Evolutionary conservation across 2,888 invertebrate genomes (phyloP), one percentile per base, ranked within the genome.

Genomic region (Andrena dorsata): DNA sequence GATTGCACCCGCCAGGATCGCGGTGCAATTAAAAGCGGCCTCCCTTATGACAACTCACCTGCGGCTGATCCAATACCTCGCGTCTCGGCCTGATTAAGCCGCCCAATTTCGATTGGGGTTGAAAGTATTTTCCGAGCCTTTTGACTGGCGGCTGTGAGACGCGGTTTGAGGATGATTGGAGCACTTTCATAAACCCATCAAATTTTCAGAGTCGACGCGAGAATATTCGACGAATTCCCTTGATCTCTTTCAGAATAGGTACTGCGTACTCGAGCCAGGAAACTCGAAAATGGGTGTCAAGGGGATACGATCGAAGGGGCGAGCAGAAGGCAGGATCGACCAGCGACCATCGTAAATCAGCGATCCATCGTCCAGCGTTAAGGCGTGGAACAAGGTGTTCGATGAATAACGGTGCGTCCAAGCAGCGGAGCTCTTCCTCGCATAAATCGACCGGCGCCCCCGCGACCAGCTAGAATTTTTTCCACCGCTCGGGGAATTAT

Each of bases 1-100:
- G 91, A 92, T 92, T 89, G 90, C 88, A 84, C 84, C 83, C 86
- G 85, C 58, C 75, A 35, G 64, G 72, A 64, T 77, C 71, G 84
- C 69, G 77, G 74, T 61, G 86, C 88, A 87, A 88, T 88, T 88
- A 88, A 84, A 84, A 69, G 71, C 65, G 72, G 77, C 30, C 63
- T 61, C 77, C 49, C 72, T 76, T 70, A 63, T 60, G 82, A 66
- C 63, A 53, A 75, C 74, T 83, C 82, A 82, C 83, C 83, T 83
- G 83, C 65, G 66, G 28, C 53, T 65, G 51, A 80, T 71, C 61
- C 61, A 30, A 63, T 53, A 49, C 28, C 58, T 28, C 51, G 58
- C 49, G 49, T 20, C 76, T 69, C 41, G 6, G 53, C 13, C 63
- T 35, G 53, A 76, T 80, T 72, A 72, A 72, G 28, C 66, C 61